Evolutionary conservation across 2,113 vertebrate species (phyloP).

Genomic region (Dolichallabes microphthalmus): DNA sequence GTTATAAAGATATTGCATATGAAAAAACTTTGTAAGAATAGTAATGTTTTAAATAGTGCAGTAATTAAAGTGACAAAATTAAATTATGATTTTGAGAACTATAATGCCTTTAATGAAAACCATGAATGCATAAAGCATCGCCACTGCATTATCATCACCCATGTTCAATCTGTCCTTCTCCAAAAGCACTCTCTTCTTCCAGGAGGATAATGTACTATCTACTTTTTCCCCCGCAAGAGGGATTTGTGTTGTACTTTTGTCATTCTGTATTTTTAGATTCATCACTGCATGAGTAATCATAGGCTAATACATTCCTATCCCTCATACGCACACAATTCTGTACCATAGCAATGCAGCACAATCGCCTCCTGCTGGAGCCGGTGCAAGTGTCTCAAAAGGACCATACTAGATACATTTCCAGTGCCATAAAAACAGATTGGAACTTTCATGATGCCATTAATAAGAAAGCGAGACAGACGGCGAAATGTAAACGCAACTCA

Average conservation of each 20-base stretch:
- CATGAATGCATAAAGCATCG: too few species aligned
- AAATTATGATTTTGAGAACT: too few species aligned
- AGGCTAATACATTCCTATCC: background rate
- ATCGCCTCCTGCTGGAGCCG: background rate
- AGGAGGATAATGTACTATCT: background rate
- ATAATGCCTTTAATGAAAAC: too few species aligned
- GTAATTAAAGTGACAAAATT: too few species aligned
- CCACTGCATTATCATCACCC: background rate
- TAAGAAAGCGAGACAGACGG: slow-evolving; percentile 17
- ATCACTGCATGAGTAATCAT: background rate
- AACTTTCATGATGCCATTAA: slow-evolving; percentile 22
- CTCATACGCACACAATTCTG: background rate
- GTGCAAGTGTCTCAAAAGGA: background rate
- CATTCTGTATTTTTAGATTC: background rate
- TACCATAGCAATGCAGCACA: background rate
- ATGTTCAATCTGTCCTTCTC: background rate
- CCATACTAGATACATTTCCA: background rate
- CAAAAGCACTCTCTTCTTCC: background rate
- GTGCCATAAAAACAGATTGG: slow-evolving; percentile 21
- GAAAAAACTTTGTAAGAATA: too few species aligned
- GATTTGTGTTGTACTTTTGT: background rate
- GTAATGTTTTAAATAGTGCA: too few species aligned
- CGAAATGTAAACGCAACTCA: slow-evolving; percentile 1
- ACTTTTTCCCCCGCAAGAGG: background rate
- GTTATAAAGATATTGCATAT: too few species aligned